phyloP scores from a whole-genome alignment of 1,140 invertebrate genomes.

The Drosophila equinoxialis region DNA sequence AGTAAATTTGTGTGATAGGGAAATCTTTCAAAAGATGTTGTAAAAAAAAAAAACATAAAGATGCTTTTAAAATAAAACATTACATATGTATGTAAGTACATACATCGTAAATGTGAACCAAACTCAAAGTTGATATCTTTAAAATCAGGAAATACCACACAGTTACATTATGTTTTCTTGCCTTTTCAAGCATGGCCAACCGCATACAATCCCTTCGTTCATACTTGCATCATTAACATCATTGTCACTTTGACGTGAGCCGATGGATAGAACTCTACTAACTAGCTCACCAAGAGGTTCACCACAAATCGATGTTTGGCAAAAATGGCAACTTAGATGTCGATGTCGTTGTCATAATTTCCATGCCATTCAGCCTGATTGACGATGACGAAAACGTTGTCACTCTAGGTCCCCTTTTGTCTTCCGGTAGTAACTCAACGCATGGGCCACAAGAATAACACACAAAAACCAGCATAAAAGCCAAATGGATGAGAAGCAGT shows the following conservation, averaged over 20 bases:
- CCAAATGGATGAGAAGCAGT: conserved; percentile 5
- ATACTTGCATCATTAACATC: conserved; percentile 5
- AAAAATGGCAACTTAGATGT: conserved; percentile 15
- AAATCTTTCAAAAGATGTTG: no score
- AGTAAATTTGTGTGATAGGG: no score
- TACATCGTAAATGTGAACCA: not conserved
- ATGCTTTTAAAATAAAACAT: not conserved
- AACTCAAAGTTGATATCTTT: not conserved
- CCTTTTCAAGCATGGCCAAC: not conserved
- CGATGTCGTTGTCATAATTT: conserved; percentile 11
- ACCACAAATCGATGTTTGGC: conserved; percentile 6
- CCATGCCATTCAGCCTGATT: conserved; percentile 17
- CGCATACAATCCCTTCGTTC: not conserved
- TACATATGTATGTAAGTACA: not conserved
- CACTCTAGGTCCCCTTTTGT: not conserved
- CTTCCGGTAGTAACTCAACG: not conserved
- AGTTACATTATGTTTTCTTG: not conserved
- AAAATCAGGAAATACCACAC: not conserved
- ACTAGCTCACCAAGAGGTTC: conserved; percentile 6
- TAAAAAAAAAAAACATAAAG: not conserved
- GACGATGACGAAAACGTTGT: conserved; percentile 14
- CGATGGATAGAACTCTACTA: not conserved
- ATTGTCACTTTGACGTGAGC: conserved; percentile 13
- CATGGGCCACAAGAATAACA: not conserved
- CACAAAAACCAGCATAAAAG: not conserved